phyloP scores from a whole-genome alignment of 1,140 invertebrate genomes.

The Patella vulgata region DNA sequence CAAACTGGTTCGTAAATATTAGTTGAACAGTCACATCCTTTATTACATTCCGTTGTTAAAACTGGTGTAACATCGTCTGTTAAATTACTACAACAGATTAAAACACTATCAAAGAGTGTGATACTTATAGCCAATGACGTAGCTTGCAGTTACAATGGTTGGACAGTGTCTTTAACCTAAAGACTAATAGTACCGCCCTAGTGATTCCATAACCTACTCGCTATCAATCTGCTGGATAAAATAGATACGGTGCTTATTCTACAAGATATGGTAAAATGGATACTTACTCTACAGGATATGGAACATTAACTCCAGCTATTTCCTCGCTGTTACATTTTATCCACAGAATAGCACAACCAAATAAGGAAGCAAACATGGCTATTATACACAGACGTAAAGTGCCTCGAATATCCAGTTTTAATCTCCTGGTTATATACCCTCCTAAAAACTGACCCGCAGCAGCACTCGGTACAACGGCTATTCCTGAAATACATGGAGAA shows the following conservation, averaged over 20 bases:
- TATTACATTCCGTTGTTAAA: conserved; percentile 44
- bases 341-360: conserved; percentile 42
- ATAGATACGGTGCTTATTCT: no score
- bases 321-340: conserved; percentile 40
- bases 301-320: conserved; percentile 73
- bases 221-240: no score
- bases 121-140: background rate
- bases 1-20: conserved; percentile 74
- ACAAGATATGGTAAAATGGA: no score
- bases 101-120: conserved; percentile 4
- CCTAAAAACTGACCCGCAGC: conserved; percentile 58
- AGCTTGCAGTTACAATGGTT: background rate
- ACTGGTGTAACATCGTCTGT: conserved; percentile 19
- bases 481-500: conserved; percentile 64
- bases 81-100: conserved; percentile 9
- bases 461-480: conserved; percentile 68
- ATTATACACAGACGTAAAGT: conserved; percentile 45
- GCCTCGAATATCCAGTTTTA: conserved; percentile 51
- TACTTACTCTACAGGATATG: conserved; percentile 79
- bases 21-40: conserved; percentile 74
- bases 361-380: conserved; percentile 27
- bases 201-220: no score
- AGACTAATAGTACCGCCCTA: background rate
- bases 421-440: conserved; percentile 47
- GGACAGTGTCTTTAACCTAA: background rate